Base-by-base conservation (phyloP, 2,113 vertebrate species). In the Girardinichthys multiradiatus region DNA sequence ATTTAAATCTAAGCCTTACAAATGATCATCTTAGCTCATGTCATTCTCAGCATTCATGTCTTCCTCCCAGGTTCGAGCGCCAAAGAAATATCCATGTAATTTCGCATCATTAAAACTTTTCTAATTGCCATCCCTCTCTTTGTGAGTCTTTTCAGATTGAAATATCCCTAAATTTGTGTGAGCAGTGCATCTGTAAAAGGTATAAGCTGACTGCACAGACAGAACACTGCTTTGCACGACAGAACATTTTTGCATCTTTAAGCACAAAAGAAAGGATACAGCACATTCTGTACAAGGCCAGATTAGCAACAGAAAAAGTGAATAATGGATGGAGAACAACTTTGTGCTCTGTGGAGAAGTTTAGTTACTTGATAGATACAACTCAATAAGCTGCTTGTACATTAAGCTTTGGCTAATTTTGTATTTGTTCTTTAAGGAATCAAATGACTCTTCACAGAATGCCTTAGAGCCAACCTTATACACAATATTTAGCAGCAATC, bases 401-500 rank as follows among this genome's bases (percentile, higher is more conserved):
- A 66, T 17, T n/a, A 39, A 62, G 70, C 29, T 60, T 65, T 24
- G 11, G 72, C 54, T 79, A 73, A 73, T 81, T 65, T 75, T 30
- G 15, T 35, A 45, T 68, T 68, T 30, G 4, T 64, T 54, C 77
- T 80, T 75, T 31, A 77, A 82, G 74, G 58, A 71, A 64, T 79
- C 65, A 70, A 72, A 78, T 74, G 54, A 78, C 68, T 35, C 61
- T 67, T 63, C 27, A 57, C 26, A 74, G 35, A 69, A 64, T 48
- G 75, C 80, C 72, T 68, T 28, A 14, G 68, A 62, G 71, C 51
- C 17, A 33, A 57, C 48, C 54, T 72, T 27, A 26, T 66, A 19
- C 63, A 77, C 74, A 81, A 79, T 86, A 68, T 75, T 73, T 73
- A 77, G 59, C 45, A 35, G 45, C 7, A 64, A 74, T 76, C 61